Evolutionary conservation across 1,140 invertebrate genomes (phyloP).

Genomic region (Brachionus manjavacas): DNA sequence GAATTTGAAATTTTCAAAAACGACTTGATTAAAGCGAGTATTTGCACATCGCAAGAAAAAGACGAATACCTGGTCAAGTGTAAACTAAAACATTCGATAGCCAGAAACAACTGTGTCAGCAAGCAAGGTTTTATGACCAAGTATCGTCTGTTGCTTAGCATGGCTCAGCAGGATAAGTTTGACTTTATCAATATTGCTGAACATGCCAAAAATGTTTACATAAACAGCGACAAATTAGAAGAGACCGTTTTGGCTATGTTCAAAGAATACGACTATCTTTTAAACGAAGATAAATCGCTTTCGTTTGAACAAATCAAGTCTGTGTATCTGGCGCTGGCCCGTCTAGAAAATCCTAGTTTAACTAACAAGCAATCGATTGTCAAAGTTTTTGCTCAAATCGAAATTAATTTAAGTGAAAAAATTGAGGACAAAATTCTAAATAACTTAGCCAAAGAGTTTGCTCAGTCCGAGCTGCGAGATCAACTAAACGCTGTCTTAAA

Average conservation of each 20-base stretch:
- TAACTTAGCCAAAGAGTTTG: not conserved
- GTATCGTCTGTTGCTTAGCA: not conserved
- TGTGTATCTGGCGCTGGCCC: not conserved
- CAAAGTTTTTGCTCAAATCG: not conserved
- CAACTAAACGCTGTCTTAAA: not conserved
- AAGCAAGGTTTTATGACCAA: slow-evolving; percentile 1
- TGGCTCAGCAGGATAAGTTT: not conserved
- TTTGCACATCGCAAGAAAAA: not conserved
- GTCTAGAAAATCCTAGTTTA: not conserved
- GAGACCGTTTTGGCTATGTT: not conserved
- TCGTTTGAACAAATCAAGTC: not conserved
- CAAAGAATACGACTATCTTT: not conserved
- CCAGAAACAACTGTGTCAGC: not conserved
- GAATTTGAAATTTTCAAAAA: not conserved
- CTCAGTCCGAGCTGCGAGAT: not conserved
- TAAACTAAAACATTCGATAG: not conserved
- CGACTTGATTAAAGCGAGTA: not conserved
- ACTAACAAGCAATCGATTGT: not conserved
- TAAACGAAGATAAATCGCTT: not conserved
- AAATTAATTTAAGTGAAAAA: not conserved
- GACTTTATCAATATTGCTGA: not conserved
- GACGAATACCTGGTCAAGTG: not conserved
- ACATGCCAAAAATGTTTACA: not conserved
- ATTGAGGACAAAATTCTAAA: not conserved
- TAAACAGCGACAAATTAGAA: not conserved